Evolutionary conservation across 1,140 invertebrate genomes (phyloP), one percentile per base, ranked within the genome.

Genomic region (Drosophila sproati): DNA sequence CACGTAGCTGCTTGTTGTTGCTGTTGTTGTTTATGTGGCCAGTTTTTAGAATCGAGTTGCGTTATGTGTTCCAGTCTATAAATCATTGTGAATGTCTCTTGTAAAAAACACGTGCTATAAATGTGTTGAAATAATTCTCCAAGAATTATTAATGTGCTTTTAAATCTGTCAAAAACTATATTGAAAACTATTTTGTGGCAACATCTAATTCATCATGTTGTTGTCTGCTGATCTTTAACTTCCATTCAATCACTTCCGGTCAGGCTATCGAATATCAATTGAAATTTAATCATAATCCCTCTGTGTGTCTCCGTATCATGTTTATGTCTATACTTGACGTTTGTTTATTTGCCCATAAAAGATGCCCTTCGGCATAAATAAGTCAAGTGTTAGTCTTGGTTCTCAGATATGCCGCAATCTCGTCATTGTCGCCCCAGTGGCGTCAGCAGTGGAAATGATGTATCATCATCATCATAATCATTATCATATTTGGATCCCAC

Each of bases 371-470:
- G 41, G 54, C 57, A 63, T 63, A 50, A 75, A 70, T 75, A 73
- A 61, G 64, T 45, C 75, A 74, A 85, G 69, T 85, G 78, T 69
- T 63, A 43, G 71, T 57, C 51, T 67, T 72, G 62, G 31, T 12
- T 5, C 10, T 62, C 12, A 32, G 48, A 60, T 48, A 52, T 72
- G 63, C 51, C 41, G 52, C 41, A 59, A 71, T 31, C 54, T 61
- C 63, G 51, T 78, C 47, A 67, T 54, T 55, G 51, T 20, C 20
- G 20, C 1, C 20, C 20, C 20, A 20, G 82, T 87, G 78, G 82
- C 82, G 78, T 87, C 77, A 89, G 86, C 86, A 75, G 51, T 77
- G 85, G 85, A 88, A 88, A 88, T 85, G 71, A 78, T 89, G 85
- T 81, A 69, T 85, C 83, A 83, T 74, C 60, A 70, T 45, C 66